Base-by-base conservation (phyloP, 2,797 vertebrate species). In the Echeneis naucrates region DNA sequence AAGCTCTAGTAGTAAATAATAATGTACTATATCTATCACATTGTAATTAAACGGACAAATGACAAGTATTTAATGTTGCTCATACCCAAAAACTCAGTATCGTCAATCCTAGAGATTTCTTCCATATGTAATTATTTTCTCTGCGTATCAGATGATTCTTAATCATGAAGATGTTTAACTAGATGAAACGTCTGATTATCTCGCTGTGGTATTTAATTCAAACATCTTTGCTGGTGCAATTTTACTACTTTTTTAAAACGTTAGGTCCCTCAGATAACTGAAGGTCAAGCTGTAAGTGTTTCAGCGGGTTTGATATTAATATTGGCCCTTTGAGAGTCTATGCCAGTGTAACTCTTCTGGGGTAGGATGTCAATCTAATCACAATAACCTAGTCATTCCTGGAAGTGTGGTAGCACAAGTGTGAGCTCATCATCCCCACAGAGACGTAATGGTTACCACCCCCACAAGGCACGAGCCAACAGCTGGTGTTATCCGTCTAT, bases 351-450 rank as follows among this genome's bases (percentile, higher is more conserved):
- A 55, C 23, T 12, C 19, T 2, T 0, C 7, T 3, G 11, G 62
- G 24, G 77, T 0, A 10, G 73, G 59, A 80, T 59, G 23, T 7
- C 38, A 38, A 72, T 56, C 38, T 57, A 42, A 78, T 86, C 86
- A 87, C 54, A 82, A 87, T 78, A 84, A 75, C 66, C 44, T 67
- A 44, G 74, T 88, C 80, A 70, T 94, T 94, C 89, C 92, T 93
- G 92, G 89, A 94, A 94, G 87, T 76, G 76, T 72, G 57, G 70
- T 55, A 67, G 65, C 77, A 64, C 52, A 60, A 24, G 40, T 70
- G 68, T 92, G 88, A 93, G 84, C 83, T 93, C 88, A 92, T 85
- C 80, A 42, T 69, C 65, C 44, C 63, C 55, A 59, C 72, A 66
- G 84, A 65, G 72, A 83, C 45, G 61, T 87, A 69, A 92, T 80